phyloP scores from a whole-genome alignment of 2,113 vertebrate genomes.

The Mola mola region DNA sequence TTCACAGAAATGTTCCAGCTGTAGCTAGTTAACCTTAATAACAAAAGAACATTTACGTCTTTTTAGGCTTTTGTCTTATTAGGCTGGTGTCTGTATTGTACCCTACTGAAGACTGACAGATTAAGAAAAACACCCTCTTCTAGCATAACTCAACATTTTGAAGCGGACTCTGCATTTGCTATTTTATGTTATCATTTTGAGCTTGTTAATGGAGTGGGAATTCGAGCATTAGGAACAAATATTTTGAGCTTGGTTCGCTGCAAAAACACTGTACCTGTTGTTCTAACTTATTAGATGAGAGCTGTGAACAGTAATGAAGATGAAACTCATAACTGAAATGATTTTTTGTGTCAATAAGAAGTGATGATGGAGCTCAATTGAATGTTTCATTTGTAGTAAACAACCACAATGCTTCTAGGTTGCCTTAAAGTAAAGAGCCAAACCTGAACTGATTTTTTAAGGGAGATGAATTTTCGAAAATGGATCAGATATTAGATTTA shows the following conservation, averaged over 20 bases:
- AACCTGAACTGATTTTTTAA: conserved; percentile 18
- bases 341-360: conserved; percentile 17
- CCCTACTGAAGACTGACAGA: neutral
- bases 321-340: too few species aligned
- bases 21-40: too few species aligned
- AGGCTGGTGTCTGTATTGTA: neutral
- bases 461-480: conserved; percentile 11
- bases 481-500: conserved; percentile 1
- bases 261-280: neutral
- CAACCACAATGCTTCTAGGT: too few species aligned
- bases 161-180: too few species aligned
- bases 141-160: too few species aligned
- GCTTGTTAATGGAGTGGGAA: neutral
- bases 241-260: too few species aligned
- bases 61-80: neutral
- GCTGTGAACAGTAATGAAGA: neutral
- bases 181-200: neutral
- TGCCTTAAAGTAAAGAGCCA: conserved; percentile 2
- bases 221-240: neutral
- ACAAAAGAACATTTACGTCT: too few species aligned
- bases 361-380: neutral
- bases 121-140: too few species aligned
- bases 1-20: neutral
- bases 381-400: neutral
- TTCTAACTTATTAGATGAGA: conserved; percentile 7